phyloP scores from a whole-genome alignment of 2,797 vertebrate genomes.

The Synaphobranchus kaupii region DNA sequence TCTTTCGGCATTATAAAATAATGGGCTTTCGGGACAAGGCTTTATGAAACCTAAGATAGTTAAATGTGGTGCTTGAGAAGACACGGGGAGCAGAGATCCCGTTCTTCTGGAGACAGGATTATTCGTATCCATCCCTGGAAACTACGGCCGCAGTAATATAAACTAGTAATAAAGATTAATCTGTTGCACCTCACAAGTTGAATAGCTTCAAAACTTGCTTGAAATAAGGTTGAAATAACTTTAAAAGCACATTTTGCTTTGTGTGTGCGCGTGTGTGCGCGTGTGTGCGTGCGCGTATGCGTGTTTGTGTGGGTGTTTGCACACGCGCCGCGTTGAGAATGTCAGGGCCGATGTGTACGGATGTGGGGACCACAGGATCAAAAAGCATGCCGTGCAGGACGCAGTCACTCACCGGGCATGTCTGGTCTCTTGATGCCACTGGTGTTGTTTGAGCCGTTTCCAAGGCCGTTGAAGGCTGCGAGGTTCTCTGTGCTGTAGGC shows the following conservation, averaged over 20 bases:
- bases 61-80: slow-evolving; percentile 74
- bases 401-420: slow-evolving; percentile 89
- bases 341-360: not conserved
- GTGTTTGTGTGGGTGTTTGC: slow-evolving; percentile 29
- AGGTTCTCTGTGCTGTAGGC: slow-evolving; percentile 95
- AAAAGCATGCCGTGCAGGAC: slow-evolving; percentile 31
- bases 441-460: slow-evolving; percentile 78
- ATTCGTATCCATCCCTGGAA: slow-evolving; percentile 55
- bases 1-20: slow-evolving; percentile 81
- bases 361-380: slow-evolving; percentile 37
- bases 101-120: slow-evolving; percentile 73
- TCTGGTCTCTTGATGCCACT: slow-evolving; percentile 95
- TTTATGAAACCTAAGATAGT: slow-evolving; percentile 84
- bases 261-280: slow-evolving; percentile 10
- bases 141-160: slow-evolving; percentile 76
- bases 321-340: slow-evolving; percentile 26
- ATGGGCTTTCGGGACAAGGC: slow-evolving; percentile 80
- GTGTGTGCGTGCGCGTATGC: slow-evolving; percentile 24
- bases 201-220: slow-evolving; percentile 81
- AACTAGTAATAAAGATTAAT: slow-evolving; percentile 86
- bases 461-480: slow-evolving; percentile 91
- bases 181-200: slow-evolving; percentile 75
- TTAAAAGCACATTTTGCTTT: slow-evolving; percentile 74
- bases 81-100: slow-evolving; percentile 71
- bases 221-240: slow-evolving; percentile 81